Evolutionary conservation across 2,797 vertebrate species (phyloP).

Genomic region (Phrynocephalus vlangalii): DNA sequence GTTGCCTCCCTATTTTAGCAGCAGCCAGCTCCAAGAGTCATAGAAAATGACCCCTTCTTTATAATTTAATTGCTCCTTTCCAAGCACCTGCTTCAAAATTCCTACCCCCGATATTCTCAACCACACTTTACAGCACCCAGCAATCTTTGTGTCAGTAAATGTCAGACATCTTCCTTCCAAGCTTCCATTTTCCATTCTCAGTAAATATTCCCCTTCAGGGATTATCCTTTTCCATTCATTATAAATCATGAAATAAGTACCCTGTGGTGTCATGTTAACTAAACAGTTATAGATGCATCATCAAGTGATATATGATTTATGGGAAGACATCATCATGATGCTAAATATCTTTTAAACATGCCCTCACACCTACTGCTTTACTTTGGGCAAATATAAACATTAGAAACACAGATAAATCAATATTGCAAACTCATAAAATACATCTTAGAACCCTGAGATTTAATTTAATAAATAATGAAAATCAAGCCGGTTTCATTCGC

Average conservation of each 20-base stretch:
- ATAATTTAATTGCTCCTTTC: neutral
- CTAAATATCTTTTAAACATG: slow-evolving; percentile 50
- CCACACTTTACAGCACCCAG: neutral
- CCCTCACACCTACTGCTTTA: slow-evolving; percentile 34
- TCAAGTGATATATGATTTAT: slow-evolving; percentile 63
- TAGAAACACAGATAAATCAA: neutral
- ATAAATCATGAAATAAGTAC: slow-evolving; percentile 71
- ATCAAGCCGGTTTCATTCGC: neutral
- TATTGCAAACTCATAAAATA: slow-evolving; percentile 14
- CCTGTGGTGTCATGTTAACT: slow-evolving; percentile 63
- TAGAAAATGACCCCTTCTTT: neutral
- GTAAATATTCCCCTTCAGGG: slow-evolving; percentile 62
- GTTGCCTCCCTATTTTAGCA: neutral
- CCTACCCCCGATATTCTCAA: neutral
- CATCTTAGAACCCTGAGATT: slow-evolving; percentile 8
- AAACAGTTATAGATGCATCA: slow-evolving; percentile 60
- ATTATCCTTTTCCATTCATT: slow-evolving; percentile 59
- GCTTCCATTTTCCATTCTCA: slow-evolving; percentile 60
- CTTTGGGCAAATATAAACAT: slow-evolving; percentile 16
- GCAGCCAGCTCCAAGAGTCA: neutral
- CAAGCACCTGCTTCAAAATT: neutral
- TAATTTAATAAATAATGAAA: slow-evolving; percentile 35
- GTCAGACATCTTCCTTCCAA: slow-evolving; percentile 38
- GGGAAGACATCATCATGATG: slow-evolving; percentile 55
- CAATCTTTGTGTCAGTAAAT: slow-evolving; percentile 40